These are phyloP conservation scores for Xanthia togata DNA, from an alignment of 2,888 invertebrate species.

Conservation along the genomic window DNA sequence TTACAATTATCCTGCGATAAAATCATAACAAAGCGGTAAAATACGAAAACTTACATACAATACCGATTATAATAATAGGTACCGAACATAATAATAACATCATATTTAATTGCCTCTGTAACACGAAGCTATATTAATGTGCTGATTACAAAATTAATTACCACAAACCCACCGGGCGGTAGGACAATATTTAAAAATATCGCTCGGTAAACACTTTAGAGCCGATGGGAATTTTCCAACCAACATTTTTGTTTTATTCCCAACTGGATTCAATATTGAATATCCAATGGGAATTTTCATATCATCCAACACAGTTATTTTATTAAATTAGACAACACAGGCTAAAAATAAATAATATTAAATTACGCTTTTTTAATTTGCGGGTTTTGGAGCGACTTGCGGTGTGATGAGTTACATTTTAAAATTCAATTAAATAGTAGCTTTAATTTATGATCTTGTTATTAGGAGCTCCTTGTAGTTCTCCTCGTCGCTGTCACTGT, in stretches of 20 bases:
- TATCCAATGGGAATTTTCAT: constrained; percentile 22
- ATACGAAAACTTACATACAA: no score
- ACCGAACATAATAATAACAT: constrained; percentile 3
- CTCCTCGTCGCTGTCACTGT: no score
- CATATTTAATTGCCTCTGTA: constrained; percentile 26
- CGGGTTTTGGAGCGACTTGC: constrained; percentile 7
- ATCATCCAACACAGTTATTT: constrained; percentile 5
- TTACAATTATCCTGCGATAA: no score
- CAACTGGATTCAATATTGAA: constrained; percentile 31
- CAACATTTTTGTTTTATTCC: constrained; percentile 36
- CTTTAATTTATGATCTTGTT: no score
- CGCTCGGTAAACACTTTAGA: constrained; percentile 56
- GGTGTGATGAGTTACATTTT: constrained; percentile 9
- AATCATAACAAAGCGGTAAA: no score
- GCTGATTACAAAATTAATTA: constrained; percentile 30
- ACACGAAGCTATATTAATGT: neutral
- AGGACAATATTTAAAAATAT: constrained; percentile 53
- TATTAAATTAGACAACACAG: neutral
- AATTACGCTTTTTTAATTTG: constrained; percentile 30
- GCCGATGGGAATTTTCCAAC: constrained; percentile 49
- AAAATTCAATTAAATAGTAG: neutral
- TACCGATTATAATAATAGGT: neutral
- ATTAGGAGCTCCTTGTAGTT: no score
- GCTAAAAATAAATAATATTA: constrained; percentile 2
- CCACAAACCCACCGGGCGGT: constrained; percentile 18